phyloP scores from a whole-genome alignment of 2,113 vertebrate species.

The Balaeniceps rex region DNA sequence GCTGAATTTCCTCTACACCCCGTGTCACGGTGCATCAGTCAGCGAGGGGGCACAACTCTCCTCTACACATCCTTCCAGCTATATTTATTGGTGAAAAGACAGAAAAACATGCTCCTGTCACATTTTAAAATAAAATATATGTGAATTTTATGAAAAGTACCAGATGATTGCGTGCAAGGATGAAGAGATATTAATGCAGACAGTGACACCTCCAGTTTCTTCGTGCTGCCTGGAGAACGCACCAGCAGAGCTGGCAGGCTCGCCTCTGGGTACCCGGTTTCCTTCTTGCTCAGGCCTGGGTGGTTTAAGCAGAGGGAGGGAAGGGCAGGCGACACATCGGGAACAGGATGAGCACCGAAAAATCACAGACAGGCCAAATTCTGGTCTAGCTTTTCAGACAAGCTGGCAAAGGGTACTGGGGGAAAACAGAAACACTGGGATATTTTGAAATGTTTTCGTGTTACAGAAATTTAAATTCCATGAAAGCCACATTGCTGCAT shows the following conservation, averaged over 20 bases:
- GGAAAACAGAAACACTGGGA: neutral
- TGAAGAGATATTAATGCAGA: constrained; percentile 5
- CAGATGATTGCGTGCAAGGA: neutral
- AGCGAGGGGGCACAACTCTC: neutral
- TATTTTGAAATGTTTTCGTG: neutral
- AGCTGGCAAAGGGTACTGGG: neutral
- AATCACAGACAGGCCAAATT: neutral
- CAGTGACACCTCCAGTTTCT: constrained; percentile 31
- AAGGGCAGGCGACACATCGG: accelerated
- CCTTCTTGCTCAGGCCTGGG: neutral
- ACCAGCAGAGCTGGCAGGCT: neutral
- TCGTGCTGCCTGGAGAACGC: neutral
- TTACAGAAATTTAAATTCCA: neutral
- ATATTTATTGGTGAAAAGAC: neutral
- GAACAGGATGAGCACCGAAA: neutral
- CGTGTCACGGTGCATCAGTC: neutral
- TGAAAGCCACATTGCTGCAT: neutral
- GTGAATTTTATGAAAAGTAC: neutral
- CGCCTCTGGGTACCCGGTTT: neutral
- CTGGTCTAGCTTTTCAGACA: neutral
- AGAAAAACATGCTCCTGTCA: constrained; percentile 16
- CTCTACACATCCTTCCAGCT: neutral
- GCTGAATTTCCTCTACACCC: neutral
- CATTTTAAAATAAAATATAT: neutral
- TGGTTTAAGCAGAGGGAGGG: neutral